Base-by-base conservation (phyloP, 2,113 vertebrate species). In the Phalacrocorax brasilianus region DNA sequence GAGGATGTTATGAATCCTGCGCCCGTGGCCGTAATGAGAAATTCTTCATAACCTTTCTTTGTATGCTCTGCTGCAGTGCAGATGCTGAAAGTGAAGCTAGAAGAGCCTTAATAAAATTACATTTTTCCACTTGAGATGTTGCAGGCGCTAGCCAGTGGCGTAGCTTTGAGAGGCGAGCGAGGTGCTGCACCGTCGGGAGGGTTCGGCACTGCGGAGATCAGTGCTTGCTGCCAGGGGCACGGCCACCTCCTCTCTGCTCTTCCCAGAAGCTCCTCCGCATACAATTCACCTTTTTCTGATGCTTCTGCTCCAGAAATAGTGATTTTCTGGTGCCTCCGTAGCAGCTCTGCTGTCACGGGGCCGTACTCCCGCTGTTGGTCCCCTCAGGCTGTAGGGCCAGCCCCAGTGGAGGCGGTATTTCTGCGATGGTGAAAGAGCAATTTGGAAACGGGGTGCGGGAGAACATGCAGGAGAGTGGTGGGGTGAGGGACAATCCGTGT, bases 61-160 rank as follows among this genome's bases (percentile, higher is more conserved):
- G 84, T 93, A n/a, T 65, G 86, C 75, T 92, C 26, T 92, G 83
- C 91, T 95, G 96, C 83, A 85, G 94, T 82, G 93, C 93, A 83
- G 95, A 62, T 88, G 84, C 95, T 95, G 78, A 63, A 82, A 68
- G 77, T 18, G 58, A 85, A 91, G 92, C 73, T 87, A 12, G 62
- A 50, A 79, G 84, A 82, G 89, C 73, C 89, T 30, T 95, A 92
- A 91, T 92, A 81, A 88, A 78, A 89, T 91, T 76, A 67, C 67
- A 9, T 65, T 85, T 91, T 95, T 82, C 94, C 94, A 53, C 73
- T 85, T 89, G 91, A 95, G 95, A 78, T 22, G 77, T 66, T 70
- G 89, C 89, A 94, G 92, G 50, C 45, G 1, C 52, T 72, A 28
- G 53, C 42, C 50, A 14, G 68, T 1, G 30, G 85, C 17, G 2